Evolutionary conservation across 2,888 invertebrate species (phyloP).

Genomic region (Torymus aiolomorphi): DNA sequence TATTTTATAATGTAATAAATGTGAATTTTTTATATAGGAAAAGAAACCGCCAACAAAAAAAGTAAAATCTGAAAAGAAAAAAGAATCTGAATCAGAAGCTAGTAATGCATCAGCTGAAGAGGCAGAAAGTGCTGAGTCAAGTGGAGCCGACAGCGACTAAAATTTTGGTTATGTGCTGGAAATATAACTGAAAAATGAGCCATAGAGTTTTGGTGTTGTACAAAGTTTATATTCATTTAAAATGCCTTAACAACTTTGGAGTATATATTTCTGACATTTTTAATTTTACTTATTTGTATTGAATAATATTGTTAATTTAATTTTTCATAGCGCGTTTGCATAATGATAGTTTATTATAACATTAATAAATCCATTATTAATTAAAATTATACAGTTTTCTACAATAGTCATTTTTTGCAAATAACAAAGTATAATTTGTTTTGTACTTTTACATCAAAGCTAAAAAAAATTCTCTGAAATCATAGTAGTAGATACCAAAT

Average conservation of each 20-base stretch:
- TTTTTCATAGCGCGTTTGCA: conserved; percentile 34
- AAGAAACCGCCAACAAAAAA: conserved; percentile 67
- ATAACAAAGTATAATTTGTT: too few species aligned
- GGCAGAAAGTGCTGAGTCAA: conserved; percentile 69
- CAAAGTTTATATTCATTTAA: conserved; percentile 43
- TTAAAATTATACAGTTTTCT: conserved; percentile 31
- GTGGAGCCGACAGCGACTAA: conserved; percentile 51
- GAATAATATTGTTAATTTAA: conserved; percentile 45
- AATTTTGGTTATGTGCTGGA: conserved; percentile 31
- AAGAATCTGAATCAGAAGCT: conserved; percentile 81
- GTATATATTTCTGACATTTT: conserved; percentile 11
- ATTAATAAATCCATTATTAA: conserved; percentile 39
- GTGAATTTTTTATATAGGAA: conserved; percentile 56
- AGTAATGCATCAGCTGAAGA: conserved; percentile 81
- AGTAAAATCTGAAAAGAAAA: conserved; percentile 70
- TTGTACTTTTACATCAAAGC: too few species aligned
- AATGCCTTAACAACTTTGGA: conserved; percentile 14
- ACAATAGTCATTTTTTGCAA: conserved; percentile 10
- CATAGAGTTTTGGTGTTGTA: conserved; percentile 33
- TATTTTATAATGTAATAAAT: too few species aligned
- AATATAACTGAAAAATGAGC: conserved; percentile 13
- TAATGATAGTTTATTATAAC: conserved; percentile 42
- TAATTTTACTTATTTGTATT: conserved; percentile 28
- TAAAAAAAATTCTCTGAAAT: conserved; percentile 7
- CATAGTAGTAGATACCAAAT: conserved; percentile 26